phyloP scores from a whole-genome alignment of 2,797 vertebrate genomes.

The Okamejei kenojei region DNA sequence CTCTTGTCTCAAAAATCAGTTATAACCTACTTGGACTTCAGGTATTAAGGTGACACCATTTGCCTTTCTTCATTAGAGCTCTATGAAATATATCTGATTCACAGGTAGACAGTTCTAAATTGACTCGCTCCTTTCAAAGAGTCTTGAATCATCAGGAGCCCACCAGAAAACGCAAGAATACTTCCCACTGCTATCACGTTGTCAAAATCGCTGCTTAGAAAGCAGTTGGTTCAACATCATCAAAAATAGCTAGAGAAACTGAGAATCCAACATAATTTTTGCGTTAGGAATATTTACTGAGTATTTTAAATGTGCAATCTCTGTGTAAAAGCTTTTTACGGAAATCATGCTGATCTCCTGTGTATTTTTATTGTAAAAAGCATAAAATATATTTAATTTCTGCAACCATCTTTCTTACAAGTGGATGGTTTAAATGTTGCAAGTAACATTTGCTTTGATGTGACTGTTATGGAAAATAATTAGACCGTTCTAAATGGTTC shows the following conservation, averaged over 20 bases:
- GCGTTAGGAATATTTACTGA: slow-evolving; percentile 21
- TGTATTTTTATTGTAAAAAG: slow-evolving; percentile 13
- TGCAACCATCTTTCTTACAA: background rate
- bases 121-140: slow-evolving; percentile 24
- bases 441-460: slow-evolving; percentile 4
- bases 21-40: background rate
- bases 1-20: slow-evolving; percentile 23
- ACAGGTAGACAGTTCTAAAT: background rate
- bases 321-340: slow-evolving; percentile 6
- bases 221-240: slow-evolving; percentile 1
- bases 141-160: background rate
- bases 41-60: background rate
- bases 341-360: background rate
- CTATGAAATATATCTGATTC: slow-evolving; percentile 12
- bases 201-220: slow-evolving; percentile 28
- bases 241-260: slow-evolving; percentile 21
- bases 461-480: slow-evolving; percentile 17
- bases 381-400: slow-evolving; percentile 20
- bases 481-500: background rate
- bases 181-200: slow-evolving; percentile 12
- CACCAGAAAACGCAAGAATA: background rate
- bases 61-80: slow-evolving; percentile 25
- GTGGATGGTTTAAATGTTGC: background rate
- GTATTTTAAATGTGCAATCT: slow-evolving; percentile 24
- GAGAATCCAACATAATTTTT: slow-evolving; percentile 17